Base-by-base conservation (phyloP, 2,888 invertebrate genomes). In the Anoplius nigerrimus region DNA sequence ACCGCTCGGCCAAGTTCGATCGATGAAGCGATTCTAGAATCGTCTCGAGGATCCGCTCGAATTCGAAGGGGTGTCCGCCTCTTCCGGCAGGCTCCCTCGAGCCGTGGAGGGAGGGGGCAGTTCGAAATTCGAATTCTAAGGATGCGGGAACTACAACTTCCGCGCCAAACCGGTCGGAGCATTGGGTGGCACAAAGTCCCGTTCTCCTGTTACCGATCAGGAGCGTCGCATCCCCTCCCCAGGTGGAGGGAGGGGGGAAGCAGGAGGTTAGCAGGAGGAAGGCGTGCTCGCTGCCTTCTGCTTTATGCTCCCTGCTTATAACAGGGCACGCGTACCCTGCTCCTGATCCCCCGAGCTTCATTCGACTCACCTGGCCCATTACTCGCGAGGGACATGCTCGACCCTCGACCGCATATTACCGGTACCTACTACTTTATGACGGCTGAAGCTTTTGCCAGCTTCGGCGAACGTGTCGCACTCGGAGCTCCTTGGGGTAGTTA, bases 181-280 rank as follows among this genome's bases (percentile, higher is more conserved):
- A 69, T 78, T 78, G 75, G 71, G 68, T 72, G 74, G 74, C 74
- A 74, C 74, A 74, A 78, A 78, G 78, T 77, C 75, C 78, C 66
- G 72, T 78, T 75, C 72, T 78, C 78, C 62, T 75, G 27, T 55
- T 55, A 55, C 55, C 15, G 11, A 67, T 78, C 75, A 75, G 72
- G 69, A 71, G 69, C 43, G 45, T 48, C 58, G 54, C n/a, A n/a
- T n/a, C n/a, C n/a, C n/a, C n/a, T n/a, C n/a, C n/a, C n/a, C n/a
- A n/a, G n/a, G n/a, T n/a, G n/a, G n/a, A n/a, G n/a, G n/a, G n/a
- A n/a, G n/a, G n/a, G n/a, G n/a, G n/a, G n/a, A n/a, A 34, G 62
- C 65, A 62, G 64, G 56, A 70, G 21, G 56, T 69, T 56, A 63
- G 27, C 56, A 61, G 45, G 42, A 57, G 24, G 55, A 24, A 63